Evolutionary conservation across 2,797 vertebrate species (phyloP).

Genomic region (Squalus acanthias): DNA sequence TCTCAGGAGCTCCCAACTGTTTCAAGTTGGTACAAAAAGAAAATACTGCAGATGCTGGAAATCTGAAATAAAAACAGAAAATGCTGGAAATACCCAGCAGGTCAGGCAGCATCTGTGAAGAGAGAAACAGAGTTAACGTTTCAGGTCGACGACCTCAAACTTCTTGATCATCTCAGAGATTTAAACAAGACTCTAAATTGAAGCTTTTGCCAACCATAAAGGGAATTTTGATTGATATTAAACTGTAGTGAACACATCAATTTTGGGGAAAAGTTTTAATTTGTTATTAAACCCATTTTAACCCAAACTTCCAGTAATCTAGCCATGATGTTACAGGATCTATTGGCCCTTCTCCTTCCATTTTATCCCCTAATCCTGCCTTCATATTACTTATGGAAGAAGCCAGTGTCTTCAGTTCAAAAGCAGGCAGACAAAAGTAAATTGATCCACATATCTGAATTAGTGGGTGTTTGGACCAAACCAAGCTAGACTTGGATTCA

Average conservation of each 20-base stretch:
- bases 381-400: neutral
- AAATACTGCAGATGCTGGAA: no score
- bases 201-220: neutral
- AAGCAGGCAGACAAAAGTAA: neutral
- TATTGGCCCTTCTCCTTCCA: neutral
- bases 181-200: neutral
- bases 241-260: neutral
- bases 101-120: no score
- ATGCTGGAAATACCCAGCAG: no score
- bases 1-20: neutral
- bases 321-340: neutral
- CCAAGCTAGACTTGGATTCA: no score
- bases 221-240: neutral
- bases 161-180: neutral
- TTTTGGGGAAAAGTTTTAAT: neutral
- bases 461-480: neutral
- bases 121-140: no score
- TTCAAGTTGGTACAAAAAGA: neutral
- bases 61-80: no score
- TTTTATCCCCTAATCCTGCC: neutral
- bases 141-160: neutral
- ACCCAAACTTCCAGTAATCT: neutral
- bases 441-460: neutral
- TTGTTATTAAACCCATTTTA: neutral
- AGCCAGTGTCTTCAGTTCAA: neutral